Percentiles rank a stretch among this genome's conserved stretches.
phyloP scores from a whole-genome alignment of 1,140 invertebrate species.

The Drosophila malerkotliana region DNA sequence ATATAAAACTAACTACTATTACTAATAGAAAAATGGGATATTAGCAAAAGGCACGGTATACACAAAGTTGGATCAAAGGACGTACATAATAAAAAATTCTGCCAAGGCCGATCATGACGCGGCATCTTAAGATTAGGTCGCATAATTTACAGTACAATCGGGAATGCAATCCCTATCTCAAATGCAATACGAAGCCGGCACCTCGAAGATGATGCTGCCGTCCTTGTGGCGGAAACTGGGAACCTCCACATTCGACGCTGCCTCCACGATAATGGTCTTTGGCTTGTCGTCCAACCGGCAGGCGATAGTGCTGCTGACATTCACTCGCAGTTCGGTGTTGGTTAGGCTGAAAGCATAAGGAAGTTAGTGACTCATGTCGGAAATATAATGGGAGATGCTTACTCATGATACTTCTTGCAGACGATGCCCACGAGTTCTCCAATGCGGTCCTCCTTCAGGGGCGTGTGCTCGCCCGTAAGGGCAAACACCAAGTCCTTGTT shows the following conservation, averaged over 20 bases:
- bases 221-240: slow-evolving; percentile 73
- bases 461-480: slow-evolving; percentile 84
- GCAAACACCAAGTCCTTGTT: slow-evolving; percentile 96
- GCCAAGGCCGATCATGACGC: neutral
- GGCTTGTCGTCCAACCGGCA: slow-evolving; percentile 75
- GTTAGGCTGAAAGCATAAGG: slow-evolving; percentile 45
- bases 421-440: slow-evolving; percentile 96
- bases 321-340: slow-evolving; percentile 73
- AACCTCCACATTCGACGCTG: slow-evolving; percentile 69
- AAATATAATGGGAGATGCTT: slow-evolving; percentile 81
- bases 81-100: slow-evolving; percentile 22
- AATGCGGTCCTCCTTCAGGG: slow-evolving; percentile 88
- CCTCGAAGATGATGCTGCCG: slow-evolving; percentile 80
- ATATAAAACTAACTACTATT: slow-evolving; percentile 38
- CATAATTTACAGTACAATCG: slow-evolving; percentile 57
- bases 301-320: slow-evolving; percentile 71
- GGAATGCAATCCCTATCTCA: slow-evolving; percentile 26
- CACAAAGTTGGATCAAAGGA: slow-evolving; percentile 28
- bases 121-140: slow-evolving; percentile 30
- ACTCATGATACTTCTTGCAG: slow-evolving; percentile 90
- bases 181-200: slow-evolving; percentile 76
- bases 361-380: neutral
- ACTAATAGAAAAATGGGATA: slow-evolving; percentile 25
- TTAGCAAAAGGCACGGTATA: slow-evolving; percentile 60
- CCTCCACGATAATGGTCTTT: slow-evolving; percentile 73